Percentiles rank a stretch among this genome's conserved stretches.
Conservation (phyloP, 2,888 invertebrate genomes). For the Trachelus stipa region DNA sequence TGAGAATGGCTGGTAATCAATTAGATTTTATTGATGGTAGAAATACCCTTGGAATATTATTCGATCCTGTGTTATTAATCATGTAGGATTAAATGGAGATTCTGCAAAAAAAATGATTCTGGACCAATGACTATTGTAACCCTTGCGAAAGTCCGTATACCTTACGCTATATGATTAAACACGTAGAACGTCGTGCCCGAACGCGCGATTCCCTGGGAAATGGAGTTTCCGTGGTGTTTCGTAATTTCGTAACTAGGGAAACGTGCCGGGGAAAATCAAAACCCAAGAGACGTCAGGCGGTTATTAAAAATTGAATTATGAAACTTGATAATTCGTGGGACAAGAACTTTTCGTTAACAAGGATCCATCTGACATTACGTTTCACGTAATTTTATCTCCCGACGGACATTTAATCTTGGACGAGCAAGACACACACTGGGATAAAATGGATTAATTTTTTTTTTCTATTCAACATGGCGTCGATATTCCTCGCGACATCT, state of each 20-base stretch:
- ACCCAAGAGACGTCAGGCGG: constrained; percentile 20
- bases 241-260: constrained; percentile 30
- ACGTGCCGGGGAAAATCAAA: constrained; percentile 28
- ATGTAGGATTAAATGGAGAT: constrained; percentile 7
- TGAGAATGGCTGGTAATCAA: neutral
- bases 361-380: neutral
- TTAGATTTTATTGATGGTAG: neutral
- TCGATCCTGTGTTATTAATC: neutral
- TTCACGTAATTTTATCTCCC: neutral
- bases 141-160: constrained; percentile 20
- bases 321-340: constrained; percentile 21
- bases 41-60: neutral
- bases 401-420: neutral
- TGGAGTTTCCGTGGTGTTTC: constrained; percentile 27
- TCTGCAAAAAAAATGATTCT: constrained; percentile 24
- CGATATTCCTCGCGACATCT: neutral
- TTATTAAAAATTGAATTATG: constrained; percentile 30
- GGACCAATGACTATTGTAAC: constrained; percentile 24
- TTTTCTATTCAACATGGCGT: neutral
- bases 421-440: neutral
- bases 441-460: neutral
- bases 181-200: constrained; percentile 9
- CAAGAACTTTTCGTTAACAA: constrained; percentile 5
- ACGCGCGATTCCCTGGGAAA: constrained; percentile 16
- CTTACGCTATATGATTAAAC: neutral